phyloP scores from a whole-genome alignment of 2,888 invertebrate genomes.

The Brenthis hecate region DNA sequence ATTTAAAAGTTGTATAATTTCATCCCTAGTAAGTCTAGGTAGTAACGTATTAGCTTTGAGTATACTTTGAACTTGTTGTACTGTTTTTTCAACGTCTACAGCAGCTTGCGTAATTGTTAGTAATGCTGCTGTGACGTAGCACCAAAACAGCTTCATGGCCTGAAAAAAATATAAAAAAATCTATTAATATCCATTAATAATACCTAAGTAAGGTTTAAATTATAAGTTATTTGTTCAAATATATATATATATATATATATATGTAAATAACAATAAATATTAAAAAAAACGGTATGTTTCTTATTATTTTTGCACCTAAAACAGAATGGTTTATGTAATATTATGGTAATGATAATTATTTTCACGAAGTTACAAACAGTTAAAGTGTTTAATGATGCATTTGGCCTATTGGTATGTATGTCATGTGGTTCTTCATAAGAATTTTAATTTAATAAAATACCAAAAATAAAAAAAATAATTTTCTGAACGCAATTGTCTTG shows the following conservation, averaged over 20 bases:
- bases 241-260: too few relatives aligned
- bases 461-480: neutral
- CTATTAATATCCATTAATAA: neutral
- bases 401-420: constrained; percentile 21
- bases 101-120: constrained; percentile 52
- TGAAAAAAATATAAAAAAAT: constrained; percentile 47
- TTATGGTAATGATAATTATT: constrained; percentile 1
- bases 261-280: too few relatives aligned
- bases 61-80: constrained; percentile 86
- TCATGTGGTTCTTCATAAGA: constrained; percentile 9
- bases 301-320: too few relatives aligned
- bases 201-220: too few relatives aligned
- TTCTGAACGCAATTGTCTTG: neutral
- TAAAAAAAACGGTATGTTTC: too few relatives aligned
- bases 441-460: neutral
- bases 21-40: constrained; percentile 84
- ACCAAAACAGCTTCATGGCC: constrained; percentile 68
- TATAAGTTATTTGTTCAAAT: too few relatives aligned
- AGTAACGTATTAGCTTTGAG: constrained; percentile 83
- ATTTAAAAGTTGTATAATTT: constrained; percentile 85
- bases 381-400: constrained; percentile 25
- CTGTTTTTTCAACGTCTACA: constrained; percentile 83
- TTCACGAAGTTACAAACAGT: constrained; percentile 10
- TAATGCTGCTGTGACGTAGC: constrained; percentile 55
- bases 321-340: neutral